phyloP scores from a whole-genome alignment of 2,113 vertebrate genomes.

The Larimichthys crocea region DNA sequence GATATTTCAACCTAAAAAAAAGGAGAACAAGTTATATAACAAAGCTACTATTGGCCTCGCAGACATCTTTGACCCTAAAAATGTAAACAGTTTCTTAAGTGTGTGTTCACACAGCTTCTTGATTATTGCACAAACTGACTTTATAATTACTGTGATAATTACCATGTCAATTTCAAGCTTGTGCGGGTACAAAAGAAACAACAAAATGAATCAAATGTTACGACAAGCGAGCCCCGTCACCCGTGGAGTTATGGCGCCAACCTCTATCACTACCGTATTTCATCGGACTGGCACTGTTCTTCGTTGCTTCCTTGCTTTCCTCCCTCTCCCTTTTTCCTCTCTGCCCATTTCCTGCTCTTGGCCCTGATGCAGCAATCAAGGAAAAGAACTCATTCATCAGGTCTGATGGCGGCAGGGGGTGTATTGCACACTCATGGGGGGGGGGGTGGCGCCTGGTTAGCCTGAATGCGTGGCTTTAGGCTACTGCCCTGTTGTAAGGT shows the following conservation, averaged over 20 bases:
- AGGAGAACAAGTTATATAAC: not conserved
- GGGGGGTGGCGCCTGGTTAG: slow-evolving; percentile 40
- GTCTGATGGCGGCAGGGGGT: slow-evolving; percentile 67
- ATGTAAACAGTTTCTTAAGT: not conserved
- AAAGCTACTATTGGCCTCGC: not conserved
- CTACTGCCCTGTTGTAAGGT: slow-evolving; percentile 78
- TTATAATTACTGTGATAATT: too few species aligned
- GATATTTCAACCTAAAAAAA: too few species aligned
- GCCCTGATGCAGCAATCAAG: slow-evolving; percentile 75
- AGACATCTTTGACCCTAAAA: not conserved
- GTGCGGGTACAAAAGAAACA: not conserved
- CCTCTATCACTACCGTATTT: not conserved
- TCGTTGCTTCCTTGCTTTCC: slow-evolving; percentile 8
- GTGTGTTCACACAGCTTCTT: not conserved
- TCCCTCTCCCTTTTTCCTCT: not conserved
- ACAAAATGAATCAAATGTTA: too few species aligned
- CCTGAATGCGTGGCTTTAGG: slow-evolving; percentile 70
- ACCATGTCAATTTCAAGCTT: not conserved
- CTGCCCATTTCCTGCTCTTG: slow-evolving; percentile 30
- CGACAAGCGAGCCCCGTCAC: too few species aligned
- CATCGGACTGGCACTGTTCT: not conserved
- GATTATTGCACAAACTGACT: not conserved
- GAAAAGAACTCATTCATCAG: slow-evolving; percentile 72
- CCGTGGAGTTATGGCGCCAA: not conserved
- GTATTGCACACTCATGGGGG: slow-evolving; percentile 57